Evolutionary conservation across 2,113 vertebrate species (phyloP), one percentile per base, ranked within the genome.

Genomic region (Odocoileus virginianus): DNA sequence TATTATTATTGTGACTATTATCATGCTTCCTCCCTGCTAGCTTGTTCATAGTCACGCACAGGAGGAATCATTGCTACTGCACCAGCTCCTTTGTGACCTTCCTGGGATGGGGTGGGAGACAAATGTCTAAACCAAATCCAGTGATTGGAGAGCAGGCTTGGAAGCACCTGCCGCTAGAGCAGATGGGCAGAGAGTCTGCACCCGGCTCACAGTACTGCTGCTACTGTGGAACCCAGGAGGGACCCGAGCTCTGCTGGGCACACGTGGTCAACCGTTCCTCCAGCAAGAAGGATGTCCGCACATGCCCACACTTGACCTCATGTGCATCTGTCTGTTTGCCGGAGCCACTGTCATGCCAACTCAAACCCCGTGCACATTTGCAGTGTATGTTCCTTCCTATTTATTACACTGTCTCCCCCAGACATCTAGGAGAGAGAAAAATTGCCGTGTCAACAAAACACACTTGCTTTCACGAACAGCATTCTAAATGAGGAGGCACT

Each of bases 371-470:
- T n/a, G 19, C 55, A 21, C 83, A 28, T 60, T 6, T 89, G 86
- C 1, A 2, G 3, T 45, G 23, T 50, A 83, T 57, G 61, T 33
- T 55, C 43, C 87, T 88, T 89, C 28, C 0, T 74, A n/a, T 60
- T 94, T 96, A 61, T 74, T 28, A 57, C 33, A 40, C 50, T 74
- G 76, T 79, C 82, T 95, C 83, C 76, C 43, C 36, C 27, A 40
- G 61, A 90, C 43, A 88, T 40, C 60, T 61, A 89, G 55, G 87
- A 19, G 88, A 89, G 93, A 47, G 57, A 91, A 97, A 55, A 71
- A 54, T 1, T n/a, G 40, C 36, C 16, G 1, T 67, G 60, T 88
- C 87, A 89, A 83, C 93, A 92, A 81, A 96, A 88, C 76, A 47
- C 87, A 79, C 64, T 89, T 60, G 93, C 84, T 87, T 94, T 89